Base-by-base conservation (phyloP, 2,797 vertebrate species). In the Lepilemur ruficaudatus region DNA sequence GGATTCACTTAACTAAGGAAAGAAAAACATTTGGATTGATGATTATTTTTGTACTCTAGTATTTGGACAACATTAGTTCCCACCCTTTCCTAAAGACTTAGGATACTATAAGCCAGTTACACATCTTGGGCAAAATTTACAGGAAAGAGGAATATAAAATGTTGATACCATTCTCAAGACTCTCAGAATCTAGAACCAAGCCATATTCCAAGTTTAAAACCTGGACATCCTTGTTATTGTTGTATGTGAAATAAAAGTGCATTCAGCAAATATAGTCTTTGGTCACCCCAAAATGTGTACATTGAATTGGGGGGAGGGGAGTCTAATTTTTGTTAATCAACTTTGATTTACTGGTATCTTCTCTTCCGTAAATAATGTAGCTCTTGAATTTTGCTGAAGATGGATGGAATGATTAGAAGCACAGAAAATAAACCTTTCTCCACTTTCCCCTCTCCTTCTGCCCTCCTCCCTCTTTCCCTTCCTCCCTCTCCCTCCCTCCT, bases 11-110 rank as follows among this genome's bases (percentile, higher is more conserved):
- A 52, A n/a, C 25, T 81, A 61, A 52, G 13, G 63, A 87, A 85
- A 82, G 90, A 73, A 90, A 93, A 95, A 55, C 88, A 30, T 95
- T 89, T 88, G 82, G 35, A 30, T 67, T 73, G 81, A 46, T 41
- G 25, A 15, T 91, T 17, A 59, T 95, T 78, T 30, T 89, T 86
- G 28, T 0, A 25, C 46, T 81, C 70, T 59, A 12, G 41, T 91
- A 52, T 92, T 95, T 96, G 80, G 63, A 83, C 79, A 78, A 3
- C 73, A 59, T 93, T 43, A 18, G 17, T 90, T 95, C 43, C 78
- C 22, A 57, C 67, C 43, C 75, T 91, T 92, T 85, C 46, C 72
- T 52, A n/a, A 86, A 95, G 43, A 90, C 61, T 50, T 89, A 18
- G 28, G 61, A 20, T 81, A 89, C 22, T 41, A 38, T 52, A 76